Percentiles rank a stretch among this genome's conserved stretches.
These are phyloP conservation scores for Macrobrachium nipponense DNA, from an alignment of 1,140 invertebrate species.

Conservation along the genomic window DNA sequence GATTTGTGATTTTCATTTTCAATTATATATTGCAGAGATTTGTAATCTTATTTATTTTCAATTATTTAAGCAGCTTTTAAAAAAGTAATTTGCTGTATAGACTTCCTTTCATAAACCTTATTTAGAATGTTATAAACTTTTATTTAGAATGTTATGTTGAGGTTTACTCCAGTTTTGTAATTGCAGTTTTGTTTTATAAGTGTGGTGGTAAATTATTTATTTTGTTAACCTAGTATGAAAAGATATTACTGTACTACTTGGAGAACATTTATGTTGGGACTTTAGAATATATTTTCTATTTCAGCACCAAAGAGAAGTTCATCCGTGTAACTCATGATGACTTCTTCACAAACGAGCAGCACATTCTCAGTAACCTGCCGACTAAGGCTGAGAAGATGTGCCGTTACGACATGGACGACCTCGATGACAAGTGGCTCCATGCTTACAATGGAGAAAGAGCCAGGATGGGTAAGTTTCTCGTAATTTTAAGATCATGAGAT, in stretches of 20 bases:
- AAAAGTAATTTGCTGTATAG: too few species aligned
- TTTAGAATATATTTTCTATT: slow-evolving; percentile 64
- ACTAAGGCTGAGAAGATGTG: slow-evolving; percentile 90
- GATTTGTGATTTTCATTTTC: too few species aligned
- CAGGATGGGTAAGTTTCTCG: slow-evolving; percentile 69
- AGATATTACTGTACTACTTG: too few species aligned
- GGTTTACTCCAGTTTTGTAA: too few species aligned
- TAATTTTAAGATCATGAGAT: neutral
- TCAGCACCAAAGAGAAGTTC: slow-evolving; percentile 91
- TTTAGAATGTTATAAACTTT: neutral
- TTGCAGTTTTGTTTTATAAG: too few species aligned
- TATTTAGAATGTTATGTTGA: neutral
- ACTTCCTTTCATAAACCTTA: neutral
- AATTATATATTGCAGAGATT: too few species aligned
- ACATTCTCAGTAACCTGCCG: slow-evolving; percentile 87
- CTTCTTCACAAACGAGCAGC: slow-evolving; percentile 84
- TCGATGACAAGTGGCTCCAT: slow-evolving; percentile 91
- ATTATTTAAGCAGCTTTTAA: too few species aligned
- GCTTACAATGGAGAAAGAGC: slow-evolving; percentile 88
- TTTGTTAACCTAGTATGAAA: too few species aligned
- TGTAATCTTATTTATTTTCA: too few species aligned
- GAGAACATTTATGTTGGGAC: too few species aligned
- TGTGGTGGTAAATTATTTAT: too few species aligned
- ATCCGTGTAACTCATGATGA: slow-evolving; percentile 90
- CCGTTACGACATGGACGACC: slow-evolving; percentile 94